These are phyloP conservation scores for Habroteleia sp. DNA, from an alignment of 2,888 invertebrate genomes.

Conservation along the genomic window DNA sequence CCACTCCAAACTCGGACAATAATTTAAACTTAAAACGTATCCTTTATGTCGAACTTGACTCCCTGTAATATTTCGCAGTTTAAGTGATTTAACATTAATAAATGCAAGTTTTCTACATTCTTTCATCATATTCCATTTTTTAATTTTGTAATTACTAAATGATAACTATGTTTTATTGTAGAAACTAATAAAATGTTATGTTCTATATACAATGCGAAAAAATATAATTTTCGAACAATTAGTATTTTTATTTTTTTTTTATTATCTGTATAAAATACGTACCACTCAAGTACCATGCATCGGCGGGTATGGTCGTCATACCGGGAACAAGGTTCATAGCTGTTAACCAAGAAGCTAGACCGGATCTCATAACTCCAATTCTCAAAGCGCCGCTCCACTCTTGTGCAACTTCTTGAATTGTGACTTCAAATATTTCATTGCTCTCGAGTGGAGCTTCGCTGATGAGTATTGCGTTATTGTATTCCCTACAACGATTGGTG, in stretches of 20 bases:
- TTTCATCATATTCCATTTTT: too few relatives aligned
- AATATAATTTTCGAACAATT: too few relatives aligned
- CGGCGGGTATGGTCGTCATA: slow-evolving; percentile 85
- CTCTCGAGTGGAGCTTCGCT: slow-evolving; percentile 87
- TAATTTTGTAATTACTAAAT: too few relatives aligned
- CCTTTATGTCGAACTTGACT: slow-evolving; percentile 88
- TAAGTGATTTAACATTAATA: too few relatives aligned
- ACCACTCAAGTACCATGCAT: slow-evolving; percentile 87
- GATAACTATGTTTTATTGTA: too few relatives aligned
- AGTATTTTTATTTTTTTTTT: too few relatives aligned
- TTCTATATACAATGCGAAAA: too few relatives aligned
- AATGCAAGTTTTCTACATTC: too few relatives aligned
- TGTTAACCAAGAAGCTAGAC: slow-evolving; percentile 79
- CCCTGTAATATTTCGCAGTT: slow-evolving; percentile 79
- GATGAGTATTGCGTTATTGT: slow-evolving; percentile 85
- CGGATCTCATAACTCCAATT: slow-evolving; percentile 89
- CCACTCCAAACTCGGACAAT: slow-evolving; percentile 90
- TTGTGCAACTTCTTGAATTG: slow-evolving; percentile 84
- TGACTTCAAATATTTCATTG: slow-evolving; percentile 91
- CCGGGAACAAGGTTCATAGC: slow-evolving; percentile 85
- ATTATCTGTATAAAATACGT: too few relatives aligned
- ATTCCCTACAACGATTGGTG: slow-evolving; percentile 84
- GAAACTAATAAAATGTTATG: too few relatives aligned
- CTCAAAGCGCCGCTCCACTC: slow-evolving; percentile 88
- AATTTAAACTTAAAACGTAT: slow-evolving; percentile 85